phyloP scores from a whole-genome alignment of 92 coral and sea anemone species.

The Pocillopora meandrina region DNA sequence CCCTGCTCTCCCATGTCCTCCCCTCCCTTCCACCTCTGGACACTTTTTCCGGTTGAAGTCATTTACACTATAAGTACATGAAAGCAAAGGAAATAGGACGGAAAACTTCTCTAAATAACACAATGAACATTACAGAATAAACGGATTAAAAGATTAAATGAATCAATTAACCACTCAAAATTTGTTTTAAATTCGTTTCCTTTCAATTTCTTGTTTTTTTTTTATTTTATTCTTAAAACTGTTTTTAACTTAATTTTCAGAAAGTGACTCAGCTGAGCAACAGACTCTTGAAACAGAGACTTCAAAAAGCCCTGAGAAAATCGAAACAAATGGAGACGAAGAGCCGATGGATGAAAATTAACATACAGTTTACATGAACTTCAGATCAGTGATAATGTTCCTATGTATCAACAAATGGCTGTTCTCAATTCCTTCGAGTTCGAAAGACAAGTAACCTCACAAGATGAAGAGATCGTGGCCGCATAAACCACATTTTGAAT shows the following conservation, averaged over 20 bases:
- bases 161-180: background rate
- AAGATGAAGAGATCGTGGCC: background rate
- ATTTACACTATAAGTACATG: no score
- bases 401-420: background rate
- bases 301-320: constrained; percentile 8
- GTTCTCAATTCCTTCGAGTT: background rate
- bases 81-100: no score
- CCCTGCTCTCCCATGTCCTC: no score
- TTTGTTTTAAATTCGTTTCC: background rate
- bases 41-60: no score
- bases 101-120: no score
- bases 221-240: background rate
- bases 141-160: no score
- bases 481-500: background rate
- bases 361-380: background rate
- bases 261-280: background rate
- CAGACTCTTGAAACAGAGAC: constrained; percentile 12
- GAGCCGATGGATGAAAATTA: constrained; percentile 67
- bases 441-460: background rate
- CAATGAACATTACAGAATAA: no score
- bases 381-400: background rate
- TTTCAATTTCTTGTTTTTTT: background rate
- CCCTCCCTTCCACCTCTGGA: no score
- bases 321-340: background rate
- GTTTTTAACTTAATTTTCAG: background rate